phyloP scores from a whole-genome alignment of 2,113 vertebrate species.

The Ptilonorhynchus violaceus region DNA sequence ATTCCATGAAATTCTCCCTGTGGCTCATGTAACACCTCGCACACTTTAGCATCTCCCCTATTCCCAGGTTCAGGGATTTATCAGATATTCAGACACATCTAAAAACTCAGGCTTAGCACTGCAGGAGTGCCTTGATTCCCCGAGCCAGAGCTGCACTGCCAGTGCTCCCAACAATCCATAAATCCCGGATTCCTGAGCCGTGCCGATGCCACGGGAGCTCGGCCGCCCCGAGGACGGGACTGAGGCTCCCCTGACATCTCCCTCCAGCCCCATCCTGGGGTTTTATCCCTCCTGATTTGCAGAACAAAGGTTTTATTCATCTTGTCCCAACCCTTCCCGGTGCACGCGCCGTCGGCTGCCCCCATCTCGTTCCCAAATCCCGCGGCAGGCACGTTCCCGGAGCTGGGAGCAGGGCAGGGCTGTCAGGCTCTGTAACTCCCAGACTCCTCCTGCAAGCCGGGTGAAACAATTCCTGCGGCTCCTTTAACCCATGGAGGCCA shows the following conservation, averaged over 20 bases:
- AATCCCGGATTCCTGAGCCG: neutral
- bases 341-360: neutral
- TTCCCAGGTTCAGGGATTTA: neutral
- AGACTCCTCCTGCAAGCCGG: neutral
- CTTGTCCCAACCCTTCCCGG: neutral
- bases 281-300: neutral
- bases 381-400: neutral
- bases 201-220: neutral
- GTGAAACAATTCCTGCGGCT: neutral
- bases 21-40: accelerated
- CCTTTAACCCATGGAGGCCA: neutral
- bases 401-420: neutral
- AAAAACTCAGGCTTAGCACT: neutral
- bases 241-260: neutral
- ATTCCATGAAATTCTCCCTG: neutral
- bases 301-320: conserved; percentile 24
- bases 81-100: too few relatives aligned
- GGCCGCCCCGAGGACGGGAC: neutral
- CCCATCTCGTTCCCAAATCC: neutral
- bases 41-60: neutral
- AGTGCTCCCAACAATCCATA: neutral
- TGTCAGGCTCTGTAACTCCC: neutral
- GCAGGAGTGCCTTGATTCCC: neutral
- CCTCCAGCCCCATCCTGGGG: neutral
- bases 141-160: neutral